Evolutionary conservation across 2,797 vertebrate genomes (phyloP).

Genomic region (Poecilia picta): DNA sequence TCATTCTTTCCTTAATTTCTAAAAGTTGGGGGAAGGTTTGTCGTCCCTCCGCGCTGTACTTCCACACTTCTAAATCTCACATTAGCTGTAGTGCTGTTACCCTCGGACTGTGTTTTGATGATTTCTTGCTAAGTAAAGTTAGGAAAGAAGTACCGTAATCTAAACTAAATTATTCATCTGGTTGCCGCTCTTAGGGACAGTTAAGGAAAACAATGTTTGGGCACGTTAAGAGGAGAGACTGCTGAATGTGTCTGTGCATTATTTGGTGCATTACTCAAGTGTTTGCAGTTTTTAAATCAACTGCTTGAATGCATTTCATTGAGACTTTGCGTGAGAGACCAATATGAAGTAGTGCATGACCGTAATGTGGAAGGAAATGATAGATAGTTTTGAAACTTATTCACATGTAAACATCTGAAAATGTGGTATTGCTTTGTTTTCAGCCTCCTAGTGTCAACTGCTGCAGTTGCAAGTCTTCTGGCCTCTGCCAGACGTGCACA

Average conservation of each 20-base stretch:
- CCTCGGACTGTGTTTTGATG: not conserved
- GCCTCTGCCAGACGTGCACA: not conserved
- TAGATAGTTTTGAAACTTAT: not conserved
- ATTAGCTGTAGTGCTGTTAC: slow-evolving; percentile 47
- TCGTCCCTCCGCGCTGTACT: slow-evolving; percentile 38
- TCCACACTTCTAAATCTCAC: slow-evolving; percentile 21
- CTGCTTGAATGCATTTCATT: not conserved
- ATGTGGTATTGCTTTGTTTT: not conserved
- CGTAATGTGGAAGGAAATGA: not conserved
- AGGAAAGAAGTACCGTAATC: not conserved
- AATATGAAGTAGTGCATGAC: not conserved
- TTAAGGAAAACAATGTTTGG: not conserved
- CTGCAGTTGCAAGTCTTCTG: slow-evolving; percentile 1
- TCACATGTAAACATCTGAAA: not conserved
- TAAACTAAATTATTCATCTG: slow-evolving; percentile 2
- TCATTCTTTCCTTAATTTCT: slow-evolving; percentile 76
- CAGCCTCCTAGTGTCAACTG: not conserved
- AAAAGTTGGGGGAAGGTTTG: slow-evolving; percentile 66
- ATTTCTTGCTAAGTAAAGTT: not conserved
- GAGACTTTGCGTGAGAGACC: not conserved
- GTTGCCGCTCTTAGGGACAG: not conserved
- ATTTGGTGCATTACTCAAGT: not conserved
- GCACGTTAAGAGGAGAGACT: not conserved
- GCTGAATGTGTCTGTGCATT: not conserved
- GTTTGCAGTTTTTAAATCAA: not conserved